Evolutionary conservation across 2,797 vertebrate genomes (phyloP).

Genomic region (Tiaroga cobitis): DNA sequence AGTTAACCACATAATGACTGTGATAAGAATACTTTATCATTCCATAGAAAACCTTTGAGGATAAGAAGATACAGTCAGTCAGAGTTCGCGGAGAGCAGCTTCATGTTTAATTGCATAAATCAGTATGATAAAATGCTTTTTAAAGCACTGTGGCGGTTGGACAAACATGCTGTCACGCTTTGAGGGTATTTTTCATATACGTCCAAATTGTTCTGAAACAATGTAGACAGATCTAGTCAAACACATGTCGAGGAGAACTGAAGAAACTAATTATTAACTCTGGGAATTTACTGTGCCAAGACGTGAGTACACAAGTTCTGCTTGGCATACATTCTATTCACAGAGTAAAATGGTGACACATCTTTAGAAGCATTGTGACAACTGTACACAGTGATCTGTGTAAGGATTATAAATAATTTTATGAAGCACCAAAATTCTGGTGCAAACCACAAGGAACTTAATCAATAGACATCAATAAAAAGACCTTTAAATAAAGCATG

Average conservation of each 20-base stretch:
- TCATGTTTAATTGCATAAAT: constrained; percentile 86
- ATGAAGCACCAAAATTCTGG: background rate
- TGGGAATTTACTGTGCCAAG: background rate
- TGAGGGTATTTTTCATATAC: constrained; percentile 70
- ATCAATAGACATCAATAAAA: background rate
- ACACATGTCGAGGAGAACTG: constrained; percentile 62
- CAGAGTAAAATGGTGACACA: background rate
- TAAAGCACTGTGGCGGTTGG: constrained; percentile 74
- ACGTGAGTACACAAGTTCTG: background rate
- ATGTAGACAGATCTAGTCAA: constrained; percentile 72
- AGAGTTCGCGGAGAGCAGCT: constrained; percentile 77
- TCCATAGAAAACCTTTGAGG: constrained; percentile 82
- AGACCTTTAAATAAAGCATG: background rate
- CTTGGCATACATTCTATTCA: background rate
- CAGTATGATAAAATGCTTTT: constrained; percentile 81
- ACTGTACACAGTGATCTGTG: background rate
- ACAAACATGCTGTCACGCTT: constrained; percentile 74
- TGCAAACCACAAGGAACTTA: background rate
- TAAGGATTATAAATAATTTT: background rate
- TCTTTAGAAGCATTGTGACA: background rate
- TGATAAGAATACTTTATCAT: constrained; percentile 79
- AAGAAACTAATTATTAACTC: constrained; percentile 13
- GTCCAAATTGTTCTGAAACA: constrained; percentile 69
- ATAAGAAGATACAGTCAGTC: constrained; percentile 82
- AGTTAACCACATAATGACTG: constrained; percentile 80